Percentiles rank a stretch among this genome's conserved stretches.
Evolutionary conservation across 2,113 vertebrate genomes (phyloP).

Genomic region (Syrmaticus mikado): DNA sequence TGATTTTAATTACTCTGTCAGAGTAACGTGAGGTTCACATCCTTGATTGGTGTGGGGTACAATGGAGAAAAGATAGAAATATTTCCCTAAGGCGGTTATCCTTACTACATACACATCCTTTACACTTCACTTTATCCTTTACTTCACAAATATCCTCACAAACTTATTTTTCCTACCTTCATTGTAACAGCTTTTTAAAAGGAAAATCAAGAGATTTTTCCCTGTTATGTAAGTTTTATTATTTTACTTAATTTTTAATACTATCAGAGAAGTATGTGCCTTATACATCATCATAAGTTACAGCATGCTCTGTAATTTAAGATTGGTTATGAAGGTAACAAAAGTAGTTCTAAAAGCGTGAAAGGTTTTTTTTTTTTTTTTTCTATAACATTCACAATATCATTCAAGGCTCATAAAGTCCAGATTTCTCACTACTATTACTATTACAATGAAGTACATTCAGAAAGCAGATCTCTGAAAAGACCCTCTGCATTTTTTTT

Average conservation of each 20-base stretch:
- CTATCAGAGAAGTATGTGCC: background rate
- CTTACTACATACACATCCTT: background rate
- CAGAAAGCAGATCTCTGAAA: background rate
- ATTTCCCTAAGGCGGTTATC: background rate
- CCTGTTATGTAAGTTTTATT: background rate
- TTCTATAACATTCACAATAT: background rate
- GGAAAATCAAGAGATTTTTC: background rate
- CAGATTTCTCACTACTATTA: background rate
- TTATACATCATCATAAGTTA: background rate
- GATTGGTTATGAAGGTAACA: background rate
- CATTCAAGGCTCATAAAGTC: background rate
- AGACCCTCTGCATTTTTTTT: background rate
- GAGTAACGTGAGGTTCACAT: slow-evolving; percentile 9
- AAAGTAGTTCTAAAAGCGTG: background rate
- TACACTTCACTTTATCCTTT: background rate
- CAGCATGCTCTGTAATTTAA: background rate
- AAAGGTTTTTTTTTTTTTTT: background rate
- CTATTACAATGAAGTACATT: background rate
- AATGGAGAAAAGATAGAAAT: background rate
- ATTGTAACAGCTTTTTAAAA: background rate
- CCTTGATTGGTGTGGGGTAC: background rate
- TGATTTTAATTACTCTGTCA: slow-evolving; percentile 47
- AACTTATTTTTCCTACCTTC: slow-evolving; percentile 7
- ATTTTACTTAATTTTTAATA: background rate
- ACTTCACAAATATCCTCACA: slow-evolving; percentile 17